These are phyloP conservation scores for Nymphalis urticae DNA, from an alignment of 2,888 invertebrate genomes.

Conservation along the genomic window DNA sequence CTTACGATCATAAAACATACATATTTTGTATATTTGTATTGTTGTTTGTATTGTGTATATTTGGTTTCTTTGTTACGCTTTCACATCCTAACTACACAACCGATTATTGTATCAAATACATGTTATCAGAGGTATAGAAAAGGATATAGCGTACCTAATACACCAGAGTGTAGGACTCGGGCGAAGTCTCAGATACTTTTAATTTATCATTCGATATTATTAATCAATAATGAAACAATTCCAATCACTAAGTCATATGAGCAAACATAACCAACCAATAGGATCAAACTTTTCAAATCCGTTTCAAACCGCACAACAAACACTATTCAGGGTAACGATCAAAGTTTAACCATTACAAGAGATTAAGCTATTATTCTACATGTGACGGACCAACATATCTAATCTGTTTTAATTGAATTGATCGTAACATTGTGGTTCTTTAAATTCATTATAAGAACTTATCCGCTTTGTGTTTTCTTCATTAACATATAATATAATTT, in stretches of 20 bases:
- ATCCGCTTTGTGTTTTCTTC: not conserved
- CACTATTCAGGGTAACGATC: constrained; percentile 37
- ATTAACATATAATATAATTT: too few relatives aligned
- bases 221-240: not conserved
- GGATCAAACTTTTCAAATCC: not conserved
- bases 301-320: constrained; percentile 3
- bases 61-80: too few relatives aligned
- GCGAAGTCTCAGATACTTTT: too few relatives aligned
- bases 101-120: too few relatives aligned
- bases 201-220: too few relatives aligned
- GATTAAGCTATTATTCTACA: constrained; percentile 38
- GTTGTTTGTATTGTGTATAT: too few relatives aligned
- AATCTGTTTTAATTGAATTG: constrained; percentile 13
- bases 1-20: too few relatives aligned
- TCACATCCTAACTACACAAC: too few relatives aligned
- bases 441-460: not conserved
- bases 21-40: too few relatives aligned
- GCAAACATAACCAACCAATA: not conserved
- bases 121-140: too few relatives aligned
- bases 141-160: too few relatives aligned
- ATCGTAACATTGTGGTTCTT: not conserved
- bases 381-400: constrained; percentile 21
- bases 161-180: too few relatives aligned
- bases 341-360: constrained; percentile 30
- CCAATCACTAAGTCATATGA: not conserved